phyloP scores from a whole-genome alignment of 2,888 invertebrate species.

The Euplagia quadripunctaria region DNA sequence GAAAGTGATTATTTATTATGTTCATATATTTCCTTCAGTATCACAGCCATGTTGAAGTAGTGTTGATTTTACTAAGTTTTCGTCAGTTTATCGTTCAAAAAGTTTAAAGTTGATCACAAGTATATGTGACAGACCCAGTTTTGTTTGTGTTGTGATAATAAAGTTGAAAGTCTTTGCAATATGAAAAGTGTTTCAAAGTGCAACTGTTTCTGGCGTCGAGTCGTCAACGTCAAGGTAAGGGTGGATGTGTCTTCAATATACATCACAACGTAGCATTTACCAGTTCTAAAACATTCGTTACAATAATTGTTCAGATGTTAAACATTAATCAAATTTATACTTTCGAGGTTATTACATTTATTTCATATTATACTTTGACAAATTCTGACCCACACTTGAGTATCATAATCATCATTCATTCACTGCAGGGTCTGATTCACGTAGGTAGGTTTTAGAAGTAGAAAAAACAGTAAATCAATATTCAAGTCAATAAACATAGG shows the following conservation, averaged over 20 bases:
- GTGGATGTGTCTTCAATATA: constrained; percentile 86
- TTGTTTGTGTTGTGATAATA: constrained; percentile 85
- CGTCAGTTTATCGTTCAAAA: constrained; percentile 80
- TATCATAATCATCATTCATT: not conserved
- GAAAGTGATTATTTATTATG: constrained; percentile 87
- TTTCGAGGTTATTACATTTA: constrained; percentile 7
- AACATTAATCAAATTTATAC: constrained; percentile 1
- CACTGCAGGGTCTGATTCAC: constrained; percentile 11
- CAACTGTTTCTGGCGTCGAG: constrained; percentile 85
- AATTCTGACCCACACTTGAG: constrained; percentile 12
- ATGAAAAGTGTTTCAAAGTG: constrained; percentile 87
- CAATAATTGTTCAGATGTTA: not conserved
- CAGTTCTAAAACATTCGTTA: constrained; percentile 34
- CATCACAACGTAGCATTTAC: constrained; percentile 82
- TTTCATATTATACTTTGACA: not conserved
- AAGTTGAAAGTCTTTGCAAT: constrained; percentile 83
- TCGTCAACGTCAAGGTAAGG: constrained; percentile 86
- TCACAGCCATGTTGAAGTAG: constrained; percentile 88
- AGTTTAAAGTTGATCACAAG: constrained; percentile 86
- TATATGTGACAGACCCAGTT: constrained; percentile 86
- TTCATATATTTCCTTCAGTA: constrained; percentile 85
- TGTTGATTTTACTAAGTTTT: constrained; percentile 86
- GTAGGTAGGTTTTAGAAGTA: constrained; percentile 3
- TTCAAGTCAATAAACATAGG: not conserved
- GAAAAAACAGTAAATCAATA: not conserved